Evolutionary conservation across 2,797 vertebrate species (phyloP), one percentile per base, ranked within the genome.

Genomic region (Xenentodon cancila): DNA sequence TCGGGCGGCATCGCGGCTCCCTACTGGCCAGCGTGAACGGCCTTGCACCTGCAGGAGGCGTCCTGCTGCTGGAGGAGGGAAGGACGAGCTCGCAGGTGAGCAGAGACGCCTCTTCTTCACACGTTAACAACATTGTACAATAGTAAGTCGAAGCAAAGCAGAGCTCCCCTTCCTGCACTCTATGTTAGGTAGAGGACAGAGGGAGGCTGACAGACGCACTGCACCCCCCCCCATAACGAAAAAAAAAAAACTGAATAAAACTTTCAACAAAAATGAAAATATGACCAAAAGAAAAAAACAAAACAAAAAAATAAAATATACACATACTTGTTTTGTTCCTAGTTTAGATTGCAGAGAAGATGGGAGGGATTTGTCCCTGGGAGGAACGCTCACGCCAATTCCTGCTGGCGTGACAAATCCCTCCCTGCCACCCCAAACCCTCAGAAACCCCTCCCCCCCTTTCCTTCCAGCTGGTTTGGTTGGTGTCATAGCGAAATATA

Each of bases 341-440:
- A 90, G 81, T 91, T 88, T 90, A 90, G 84, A 91, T 68, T 86
- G 90, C 86, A 90, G 90, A 90, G 88, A 78, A 84, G 87, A 87
- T 74, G 89, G 88, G 90, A 88, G 80, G 88, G 88, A 81, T 88
- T 81, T 79, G 82, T 84, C 85, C 81, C 84, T 78, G 69, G 82
- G 85, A 88, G 85, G 86, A 88, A 90, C 48, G 69, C 85, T 87
- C 82, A 90, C 92, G 86, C 88, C 91, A 91, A 84, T 92, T 88
- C 91, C 92, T 89, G 92, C 90, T 92, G 90, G 91, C 79, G 76
- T 83, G 84, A 88, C 86, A 89, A 91, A 88, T 79, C 87, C 89
- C 87, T 73, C 84, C 87, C 85, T 15, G 58, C 73, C 70, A 66
- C 70, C 76, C 78, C 62, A 60, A 64, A 58, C 50, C 66, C 44